Conservation (phyloP, 2,888 invertebrate species). For the Caenorhabditis imperialis region DNA sequence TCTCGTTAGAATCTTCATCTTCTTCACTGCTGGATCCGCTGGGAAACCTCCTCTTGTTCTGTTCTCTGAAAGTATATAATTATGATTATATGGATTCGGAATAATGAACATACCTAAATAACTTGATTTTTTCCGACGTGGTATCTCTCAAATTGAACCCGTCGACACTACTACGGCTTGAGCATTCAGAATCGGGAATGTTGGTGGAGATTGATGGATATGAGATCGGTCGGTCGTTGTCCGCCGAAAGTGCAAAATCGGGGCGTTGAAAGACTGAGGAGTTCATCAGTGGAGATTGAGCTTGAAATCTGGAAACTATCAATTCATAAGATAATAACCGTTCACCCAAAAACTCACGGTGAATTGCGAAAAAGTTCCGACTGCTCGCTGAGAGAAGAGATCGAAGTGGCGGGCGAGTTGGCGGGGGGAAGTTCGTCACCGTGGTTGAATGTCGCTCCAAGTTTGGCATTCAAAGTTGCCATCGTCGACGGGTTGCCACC, state of each 20-base stretch:
- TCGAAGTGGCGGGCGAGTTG: slow-evolving; percentile 58
- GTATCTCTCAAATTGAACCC: slow-evolving; percentile 48
- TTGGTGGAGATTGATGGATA: slow-evolving; percentile 40
- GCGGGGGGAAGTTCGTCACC: slow-evolving; percentile 45
- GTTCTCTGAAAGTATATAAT: slow-evolving; percentile 12
- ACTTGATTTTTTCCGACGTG: slow-evolving; percentile 42
- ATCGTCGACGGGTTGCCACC: neutral
- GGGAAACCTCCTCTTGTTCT: slow-evolving; percentile 5
- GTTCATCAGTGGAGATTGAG: slow-evolving; percentile 54
- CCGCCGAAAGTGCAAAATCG: slow-evolving; percentile 38
- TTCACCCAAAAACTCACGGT: slow-evolving; percentile 45
- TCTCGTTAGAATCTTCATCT: slow-evolving; percentile 15
- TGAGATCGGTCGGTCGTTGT: slow-evolving; percentile 22
- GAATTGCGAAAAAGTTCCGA: slow-evolving; percentile 49
- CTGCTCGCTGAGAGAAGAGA: slow-evolving; percentile 61
- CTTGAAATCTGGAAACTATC: slow-evolving; percentile 30
- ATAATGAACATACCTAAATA: slow-evolving; percentile 19
- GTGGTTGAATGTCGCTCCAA: slow-evolving; percentile 37
- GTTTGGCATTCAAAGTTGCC: slow-evolving; percentile 20
- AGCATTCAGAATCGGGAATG: slow-evolving; percentile 61
- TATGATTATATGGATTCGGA: neutral
- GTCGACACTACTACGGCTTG: slow-evolving; percentile 61
- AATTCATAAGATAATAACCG: neutral
- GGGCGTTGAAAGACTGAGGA: slow-evolving; percentile 50
- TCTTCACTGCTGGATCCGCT: slow-evolving; percentile 32